Conservation (phyloP, 2,113 vertebrate genomes). For the Hypanus sabinus region DNA sequence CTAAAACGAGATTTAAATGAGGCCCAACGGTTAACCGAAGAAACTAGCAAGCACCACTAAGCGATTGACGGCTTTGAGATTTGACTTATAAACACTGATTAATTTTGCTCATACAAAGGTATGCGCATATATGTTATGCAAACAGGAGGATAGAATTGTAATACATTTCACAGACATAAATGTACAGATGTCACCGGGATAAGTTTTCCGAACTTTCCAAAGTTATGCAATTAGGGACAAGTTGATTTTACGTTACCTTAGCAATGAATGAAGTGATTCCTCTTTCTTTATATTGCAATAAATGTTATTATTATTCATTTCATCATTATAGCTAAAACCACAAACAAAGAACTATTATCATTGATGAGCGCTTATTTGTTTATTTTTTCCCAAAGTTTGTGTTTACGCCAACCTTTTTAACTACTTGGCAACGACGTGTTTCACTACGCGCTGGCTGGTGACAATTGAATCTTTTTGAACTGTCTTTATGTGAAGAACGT, state of each 20-base stretch:
- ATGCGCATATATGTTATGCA: background rate
- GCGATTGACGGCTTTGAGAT: background rate
- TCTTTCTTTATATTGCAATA: background rate
- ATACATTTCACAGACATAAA: background rate
- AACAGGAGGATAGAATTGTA: background rate
- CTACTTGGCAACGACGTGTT: background rate
- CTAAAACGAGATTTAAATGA: conserved; percentile 33
- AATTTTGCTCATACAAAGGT: background rate
- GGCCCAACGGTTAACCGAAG: background rate
- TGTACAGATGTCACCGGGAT: too few relatives aligned
- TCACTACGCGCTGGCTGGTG: background rate
- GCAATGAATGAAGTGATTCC: too few relatives aligned
- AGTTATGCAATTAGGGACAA: background rate
- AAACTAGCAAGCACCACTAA: background rate
- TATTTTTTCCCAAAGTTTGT: background rate
- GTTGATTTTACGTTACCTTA: background rate
- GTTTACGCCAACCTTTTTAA: conserved; percentile 5
- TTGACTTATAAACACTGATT: background rate
- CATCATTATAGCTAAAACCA: background rate
- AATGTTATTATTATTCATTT: background rate
- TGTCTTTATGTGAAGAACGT: background rate
- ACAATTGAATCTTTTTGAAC: conserved; percentile 25
- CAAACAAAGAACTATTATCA: background rate
- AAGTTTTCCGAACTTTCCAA: background rate
- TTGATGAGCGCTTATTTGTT: background rate